Evolutionary conservation across 1,140 invertebrate species (phyloP), one percentile per base, ranked within the genome.

Genomic region (Macrotrachela quadricornifera): DNA sequence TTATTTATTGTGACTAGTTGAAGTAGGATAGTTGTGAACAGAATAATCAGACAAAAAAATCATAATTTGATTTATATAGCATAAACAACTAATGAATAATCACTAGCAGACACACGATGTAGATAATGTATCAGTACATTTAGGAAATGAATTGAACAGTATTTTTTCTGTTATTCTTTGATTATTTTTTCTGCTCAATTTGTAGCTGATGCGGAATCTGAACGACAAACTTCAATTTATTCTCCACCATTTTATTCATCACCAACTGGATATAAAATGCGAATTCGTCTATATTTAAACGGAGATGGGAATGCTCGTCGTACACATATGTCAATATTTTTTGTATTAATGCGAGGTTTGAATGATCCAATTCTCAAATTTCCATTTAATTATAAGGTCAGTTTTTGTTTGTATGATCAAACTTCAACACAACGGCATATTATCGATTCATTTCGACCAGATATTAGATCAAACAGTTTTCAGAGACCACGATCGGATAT

Each of bases 201-300:
- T 30, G 8, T 30, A 30, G 21, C 2, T 30, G 63, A 65, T 17
- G 62, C 64, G 0, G 57, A 58, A 2, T 57, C 56, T 36, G 63
- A 63, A 11, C 54, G 58, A 14, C 62, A 60, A 0, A 48, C 61
- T 3, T 64, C 62, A 6, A 44, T 66, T 18, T 68, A 64, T 51
- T 64, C 62, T 16, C 64, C 65, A 50, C 66, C 66, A 10, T 68
- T 69, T 54, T 68, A 66, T 48, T 63, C 64, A 1, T 40, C 37
- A 10, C 36, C 42, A 18, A 63, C 58, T 54, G 64, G 67, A 10
- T 69, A 69, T 56, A 57, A 56, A 50, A 55, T 57, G 50, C 43
- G 49, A 14, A 11, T 42, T 9, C 40, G 49, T 13, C 11, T 57
- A 10, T 51, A 48, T 38, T 21, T 47, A n/a, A 51, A 57, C 48